These are phyloP conservation scores for Natrix natrix DNA, from an alignment of 2,797 vertebrate genomes.

Conservation along the genomic window DNA sequence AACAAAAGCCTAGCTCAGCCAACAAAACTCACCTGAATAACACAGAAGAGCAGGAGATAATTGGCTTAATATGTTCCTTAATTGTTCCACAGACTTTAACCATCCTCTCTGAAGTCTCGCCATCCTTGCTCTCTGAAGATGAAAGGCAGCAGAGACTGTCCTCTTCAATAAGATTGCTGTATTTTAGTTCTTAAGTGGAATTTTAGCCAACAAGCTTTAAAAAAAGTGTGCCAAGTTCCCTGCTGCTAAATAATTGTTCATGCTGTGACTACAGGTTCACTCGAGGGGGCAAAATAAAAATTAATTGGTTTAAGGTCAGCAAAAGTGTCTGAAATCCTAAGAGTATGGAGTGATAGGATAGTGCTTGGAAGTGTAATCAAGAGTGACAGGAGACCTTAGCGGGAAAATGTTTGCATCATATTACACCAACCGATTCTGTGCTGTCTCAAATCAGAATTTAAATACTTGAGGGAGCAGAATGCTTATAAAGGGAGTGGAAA, in stretches of 20 bases:
- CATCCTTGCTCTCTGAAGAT: background rate
- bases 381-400: background rate
- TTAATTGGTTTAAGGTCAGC: slow-evolving; percentile 36
- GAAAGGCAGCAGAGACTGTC: background rate
- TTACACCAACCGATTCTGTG: background rate
- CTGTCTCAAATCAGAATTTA: slow-evolving; percentile 6
- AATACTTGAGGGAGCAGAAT: background rate
- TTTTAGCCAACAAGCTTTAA: background rate
- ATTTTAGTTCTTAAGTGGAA: slow-evolving; percentile 24
- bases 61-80: background rate
- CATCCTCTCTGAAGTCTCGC: slow-evolving; percentile 20
- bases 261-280: slow-evolving; percentile 18
- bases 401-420: background rate
- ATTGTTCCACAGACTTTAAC: background rate
- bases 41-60: background rate
- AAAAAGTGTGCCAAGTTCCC: background rate
- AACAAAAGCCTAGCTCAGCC: background rate
- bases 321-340: background rate
- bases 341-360: background rate
- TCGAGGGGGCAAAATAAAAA: slow-evolving; percentile 16
- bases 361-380: background rate
- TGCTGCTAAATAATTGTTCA: slow-evolving; percentile 28
- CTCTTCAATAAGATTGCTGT: slow-evolving; percentile 8
- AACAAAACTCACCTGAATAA: slow-evolving; percentile 1
- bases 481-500: background rate